phyloP scores from a whole-genome alignment of 1,140 invertebrate species.

The Eumeta japonica region DNA sequence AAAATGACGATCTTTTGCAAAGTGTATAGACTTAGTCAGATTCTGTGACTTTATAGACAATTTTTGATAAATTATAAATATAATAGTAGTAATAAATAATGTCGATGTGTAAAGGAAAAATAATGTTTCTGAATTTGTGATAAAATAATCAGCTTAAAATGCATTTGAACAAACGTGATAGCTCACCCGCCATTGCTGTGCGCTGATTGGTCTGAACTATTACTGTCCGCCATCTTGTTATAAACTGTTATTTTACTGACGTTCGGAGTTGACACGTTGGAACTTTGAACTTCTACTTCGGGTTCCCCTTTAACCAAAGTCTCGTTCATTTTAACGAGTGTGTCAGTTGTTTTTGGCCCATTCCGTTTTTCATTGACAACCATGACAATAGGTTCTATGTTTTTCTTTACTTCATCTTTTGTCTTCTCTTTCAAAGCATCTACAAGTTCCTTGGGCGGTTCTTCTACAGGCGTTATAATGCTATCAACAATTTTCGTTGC shows the following conservation, averaged over 20 bases:
- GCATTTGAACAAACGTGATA: too few species aligned
- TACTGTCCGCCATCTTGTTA: slow-evolving; percentile 28
- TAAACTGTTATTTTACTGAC: slow-evolving; percentile 25
- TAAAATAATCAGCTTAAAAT: too few species aligned
- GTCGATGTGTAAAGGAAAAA: too few species aligned
- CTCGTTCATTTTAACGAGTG: slow-evolving; percentile 37
- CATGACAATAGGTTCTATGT: slow-evolving; percentile 44
- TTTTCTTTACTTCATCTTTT: slow-evolving; percentile 32
- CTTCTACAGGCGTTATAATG: slow-evolving; percentile 40
- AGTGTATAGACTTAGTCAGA: too few species aligned
- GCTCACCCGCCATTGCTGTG: slow-evolving; percentile 51
- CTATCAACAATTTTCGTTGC: slow-evolving; percentile 42
- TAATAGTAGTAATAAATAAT: neutral
- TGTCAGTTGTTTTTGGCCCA: slow-evolving; percentile 6
- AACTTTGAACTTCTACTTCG: slow-evolving; percentile 52
- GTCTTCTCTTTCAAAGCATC: slow-evolving; percentile 13
- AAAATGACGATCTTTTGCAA: too few species aligned
- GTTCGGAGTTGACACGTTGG: slow-evolving; percentile 43
- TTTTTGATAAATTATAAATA: neutral
- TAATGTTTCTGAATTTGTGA: too few species aligned
- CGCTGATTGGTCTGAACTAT: slow-evolving; percentile 35
- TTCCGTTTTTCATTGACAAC: slow-evolving; percentile 48
- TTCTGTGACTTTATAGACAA: too few species aligned
- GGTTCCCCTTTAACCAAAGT: slow-evolving; percentile 46
- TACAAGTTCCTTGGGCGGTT: slow-evolving; percentile 24